These are phyloP conservation scores for Nettapus auritus DNA, from an alignment of 2,113 vertebrate species.

Conservation along the genomic window DNA sequence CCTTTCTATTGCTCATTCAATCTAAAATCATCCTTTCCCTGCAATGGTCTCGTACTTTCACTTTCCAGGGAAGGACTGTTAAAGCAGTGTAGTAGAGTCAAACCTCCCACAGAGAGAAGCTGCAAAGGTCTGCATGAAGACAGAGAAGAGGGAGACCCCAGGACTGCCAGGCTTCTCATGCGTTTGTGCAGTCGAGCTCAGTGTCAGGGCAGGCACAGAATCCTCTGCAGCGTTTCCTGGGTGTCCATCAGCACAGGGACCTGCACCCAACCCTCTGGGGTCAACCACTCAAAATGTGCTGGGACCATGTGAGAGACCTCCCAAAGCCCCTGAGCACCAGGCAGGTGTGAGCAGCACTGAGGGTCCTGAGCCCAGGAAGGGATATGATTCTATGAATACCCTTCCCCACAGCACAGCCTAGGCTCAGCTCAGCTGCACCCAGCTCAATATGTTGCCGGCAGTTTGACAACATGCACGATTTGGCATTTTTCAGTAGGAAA, in stretches of 20 bases:
- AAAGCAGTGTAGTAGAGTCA: neutral
- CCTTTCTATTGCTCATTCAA: no score
- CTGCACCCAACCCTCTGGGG: no score
- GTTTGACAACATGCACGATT: neutral
- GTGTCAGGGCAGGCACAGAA: no score
- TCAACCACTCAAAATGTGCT: neutral
- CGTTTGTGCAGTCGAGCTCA: no score
- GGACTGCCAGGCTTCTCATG: no score
- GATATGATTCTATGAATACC: neutral
- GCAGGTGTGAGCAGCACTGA: neutral
- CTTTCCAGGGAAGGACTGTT: neutral
- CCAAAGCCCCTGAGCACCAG: neutral
- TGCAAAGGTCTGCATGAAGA: no score
- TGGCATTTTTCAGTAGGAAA: neutral
- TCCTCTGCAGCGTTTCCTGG: no score
- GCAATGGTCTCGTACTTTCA: neutral
- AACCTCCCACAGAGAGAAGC: neutral
- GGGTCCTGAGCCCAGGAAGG: neutral
- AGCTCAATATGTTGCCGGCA: neutral
- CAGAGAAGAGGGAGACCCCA: no score
- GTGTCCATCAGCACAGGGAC: no score
- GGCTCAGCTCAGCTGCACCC: neutral
- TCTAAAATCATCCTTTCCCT: neutral
- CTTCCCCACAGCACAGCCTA: neutral
- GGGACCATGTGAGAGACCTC: neutral